phyloP scores from a whole-genome alignment of 2,113 vertebrate genomes.

The Phyllostomus discolor region DNA sequence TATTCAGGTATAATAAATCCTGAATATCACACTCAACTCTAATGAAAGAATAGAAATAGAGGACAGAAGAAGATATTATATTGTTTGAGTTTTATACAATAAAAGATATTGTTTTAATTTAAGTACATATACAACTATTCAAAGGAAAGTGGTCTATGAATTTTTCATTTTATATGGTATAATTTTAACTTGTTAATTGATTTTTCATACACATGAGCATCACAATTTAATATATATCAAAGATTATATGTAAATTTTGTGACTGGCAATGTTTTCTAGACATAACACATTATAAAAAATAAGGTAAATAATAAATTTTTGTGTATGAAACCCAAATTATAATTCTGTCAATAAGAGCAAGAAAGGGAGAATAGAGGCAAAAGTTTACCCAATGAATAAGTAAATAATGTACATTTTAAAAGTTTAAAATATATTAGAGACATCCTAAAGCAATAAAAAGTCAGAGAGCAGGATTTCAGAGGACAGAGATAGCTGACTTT shows the following conservation, averaged over 20 bases:
- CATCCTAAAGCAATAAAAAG: background rate
- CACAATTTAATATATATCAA: background rate
- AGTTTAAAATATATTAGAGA: background rate
- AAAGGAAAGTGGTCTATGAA: background rate
- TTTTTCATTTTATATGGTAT: background rate
- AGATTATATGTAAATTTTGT: background rate
- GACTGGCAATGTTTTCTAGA: background rate
- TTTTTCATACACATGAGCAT: background rate
- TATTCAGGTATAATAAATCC: background rate
- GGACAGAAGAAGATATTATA: background rate
- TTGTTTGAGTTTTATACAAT: background rate
- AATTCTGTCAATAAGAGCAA: background rate
- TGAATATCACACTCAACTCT: background rate
- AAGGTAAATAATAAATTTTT: background rate
- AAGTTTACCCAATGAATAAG: background rate
- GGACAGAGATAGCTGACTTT: background rate
- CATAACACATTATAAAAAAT: background rate
- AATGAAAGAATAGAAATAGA: background rate
- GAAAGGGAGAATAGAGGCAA: background rate
- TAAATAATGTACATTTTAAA: background rate
- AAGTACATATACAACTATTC: background rate
- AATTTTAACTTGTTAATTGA: background rate
- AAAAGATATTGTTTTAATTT: background rate
- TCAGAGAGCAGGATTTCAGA: background rate
- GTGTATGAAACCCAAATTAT: background rate